Percentiles rank a stretch among this genome's conserved stretches.
Evolutionary conservation across 2,888 invertebrate genomes (phyloP).

Genomic region (Autographa pulchrina): DNA sequence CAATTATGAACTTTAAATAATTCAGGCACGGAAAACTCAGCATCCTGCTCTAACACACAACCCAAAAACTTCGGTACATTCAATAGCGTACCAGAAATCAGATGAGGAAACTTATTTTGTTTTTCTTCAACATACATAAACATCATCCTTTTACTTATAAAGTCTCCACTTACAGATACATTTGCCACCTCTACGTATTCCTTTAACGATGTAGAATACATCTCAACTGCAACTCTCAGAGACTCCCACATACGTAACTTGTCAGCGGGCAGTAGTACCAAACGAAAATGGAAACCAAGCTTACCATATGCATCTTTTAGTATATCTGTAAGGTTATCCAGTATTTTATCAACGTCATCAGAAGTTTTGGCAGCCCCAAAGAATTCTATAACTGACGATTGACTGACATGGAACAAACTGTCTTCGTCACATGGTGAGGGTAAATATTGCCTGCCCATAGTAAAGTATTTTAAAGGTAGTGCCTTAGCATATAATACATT

Average conservation of each 20-base stretch:
- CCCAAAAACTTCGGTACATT: constrained; percentile 93
- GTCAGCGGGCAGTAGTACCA: constrained; percentile 90
- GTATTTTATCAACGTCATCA: constrained; percentile 84
- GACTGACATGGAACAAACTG: constrained; percentile 91
- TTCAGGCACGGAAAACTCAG: constrained; percentile 76
- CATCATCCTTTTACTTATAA: constrained; percentile 93
- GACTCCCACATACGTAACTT: constrained; percentile 91
- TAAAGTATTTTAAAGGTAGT: constrained; percentile 92
- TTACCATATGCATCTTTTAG: constrained; percentile 90
- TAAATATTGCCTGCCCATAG: constrained; percentile 92
- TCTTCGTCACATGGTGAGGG: constrained; percentile 80
- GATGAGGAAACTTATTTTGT: constrained; percentile 90
- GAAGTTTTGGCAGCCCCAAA: constrained; percentile 89
- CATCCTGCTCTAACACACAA: constrained; percentile 92
- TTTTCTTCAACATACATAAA: constrained; percentile 91
- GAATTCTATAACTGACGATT: constrained; percentile 92
- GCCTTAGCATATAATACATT: constrained; percentile 89
- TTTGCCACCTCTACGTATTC: constrained; percentile 93
- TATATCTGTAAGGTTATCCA: constrained; percentile 88
- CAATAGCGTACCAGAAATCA: constrained; percentile 93
- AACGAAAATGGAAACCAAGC: constrained; percentile 92
- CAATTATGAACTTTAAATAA: constrained; percentile 75
- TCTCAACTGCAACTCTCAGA: constrained; percentile 91
- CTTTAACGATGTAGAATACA: constrained; percentile 91
- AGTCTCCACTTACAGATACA: constrained; percentile 92